Evolutionary conservation across 2,113 vertebrate genomes (phyloP).

Genomic region (cattle (Bos taurus)): DNA sequence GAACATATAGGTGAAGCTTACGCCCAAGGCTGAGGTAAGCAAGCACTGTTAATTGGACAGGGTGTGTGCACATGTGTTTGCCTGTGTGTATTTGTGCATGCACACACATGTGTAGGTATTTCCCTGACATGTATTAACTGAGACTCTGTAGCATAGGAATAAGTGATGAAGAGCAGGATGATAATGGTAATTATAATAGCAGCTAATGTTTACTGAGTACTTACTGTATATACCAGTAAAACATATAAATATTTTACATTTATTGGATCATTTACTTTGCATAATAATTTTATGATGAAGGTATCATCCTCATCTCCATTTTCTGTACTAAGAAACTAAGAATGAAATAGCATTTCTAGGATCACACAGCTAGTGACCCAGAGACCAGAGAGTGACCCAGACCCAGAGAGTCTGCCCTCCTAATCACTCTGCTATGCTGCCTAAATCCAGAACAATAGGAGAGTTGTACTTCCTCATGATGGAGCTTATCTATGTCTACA

Average conservation of each 20-base stretch:
- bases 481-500: neutral
- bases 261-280: neutral
- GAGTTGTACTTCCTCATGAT: neutral
- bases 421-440: neutral
- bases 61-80: neutral
- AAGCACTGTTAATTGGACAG: neutral
- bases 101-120: neutral
- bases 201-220: neutral
- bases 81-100: neutral
- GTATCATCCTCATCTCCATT: neutral
- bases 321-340: conserved; percentile 12
- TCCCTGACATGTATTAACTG: neutral
- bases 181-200: neutral
- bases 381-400: neutral
- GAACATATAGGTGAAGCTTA: neutral
- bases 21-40: neutral
- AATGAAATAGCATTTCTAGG: neutral
- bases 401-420: neutral
- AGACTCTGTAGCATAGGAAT: neutral
- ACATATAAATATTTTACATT: neutral
- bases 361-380: neutral
- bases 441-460: neutral
- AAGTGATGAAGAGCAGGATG: neutral
- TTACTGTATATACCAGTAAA: neutral
- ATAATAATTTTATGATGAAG: neutral